Base-by-base conservation (phyloP, 2,113 vertebrate species). In the Procapra przewalskii region DNA sequence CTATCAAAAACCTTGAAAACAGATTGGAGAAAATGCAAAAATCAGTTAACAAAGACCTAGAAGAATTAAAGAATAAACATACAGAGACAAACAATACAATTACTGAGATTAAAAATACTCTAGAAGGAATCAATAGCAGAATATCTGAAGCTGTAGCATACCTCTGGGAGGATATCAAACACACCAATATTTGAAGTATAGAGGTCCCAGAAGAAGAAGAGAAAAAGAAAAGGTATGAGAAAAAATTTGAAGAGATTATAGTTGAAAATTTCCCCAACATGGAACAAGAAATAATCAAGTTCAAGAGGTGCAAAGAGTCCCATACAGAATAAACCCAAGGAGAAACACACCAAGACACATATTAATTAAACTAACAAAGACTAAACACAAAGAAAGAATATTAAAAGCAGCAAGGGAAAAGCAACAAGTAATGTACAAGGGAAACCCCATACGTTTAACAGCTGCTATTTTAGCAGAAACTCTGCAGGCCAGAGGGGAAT, bases 281-380 rank as follows among this genome's bases (percentile, higher is more conserved):
- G 9, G 64, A 71, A 71, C 17, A 71, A 36, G 64, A 71, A 71
- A 71, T 71, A 21, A 19, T 71, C n/a, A 71, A 12, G 9, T 71
- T 71, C 64, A 71, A 71, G 64, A 71, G 17, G n/a, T 3, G 2
- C n/a, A 36, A 71, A 71, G n/a, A 21, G n/a, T 71, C n/a, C 17
- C 0, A 0, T 71, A 71, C n/a, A 71, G 64, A n/a, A 71, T 36
- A 71, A 36, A 71, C n/a, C 8, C 0, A 3, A 71, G n/a, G n/a
- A 36, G 17, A 71, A 71, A 71, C 64, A 36, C 17, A 36, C n/a
- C n/a, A 71, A 71, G 64, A 71, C n/a, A 36, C 64, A 12, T 71
- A 71, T 36, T 71, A 71, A 71, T 36, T 23, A 71, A 67, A 67
- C 64, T 36, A 71, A 36, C n/a, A 71, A 71, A 71, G n/a, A 36